Percentiles rank a stretch among this genome's conserved stretches.
phyloP scores from a whole-genome alignment of 2,113 vertebrate species.

The Corythaeola cristata region DNA sequence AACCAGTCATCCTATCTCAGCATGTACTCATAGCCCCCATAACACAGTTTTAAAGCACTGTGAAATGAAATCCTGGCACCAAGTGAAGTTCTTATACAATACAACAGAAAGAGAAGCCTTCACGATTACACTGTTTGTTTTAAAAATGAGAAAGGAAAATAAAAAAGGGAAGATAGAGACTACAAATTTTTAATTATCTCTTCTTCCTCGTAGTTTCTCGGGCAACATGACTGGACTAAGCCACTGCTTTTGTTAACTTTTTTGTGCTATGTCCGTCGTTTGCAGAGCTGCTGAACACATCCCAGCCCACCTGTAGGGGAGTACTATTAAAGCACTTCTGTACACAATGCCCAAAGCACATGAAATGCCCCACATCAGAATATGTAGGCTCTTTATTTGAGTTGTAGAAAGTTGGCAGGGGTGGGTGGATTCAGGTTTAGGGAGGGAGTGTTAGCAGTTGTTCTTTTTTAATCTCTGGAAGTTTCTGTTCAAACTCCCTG shows the following conservation, averaged over 20 bases:
- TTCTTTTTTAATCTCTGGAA: neutral
- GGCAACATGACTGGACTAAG: neutral
- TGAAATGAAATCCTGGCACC: neutral
- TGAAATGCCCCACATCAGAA: neutral
- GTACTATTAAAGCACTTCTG: neutral
- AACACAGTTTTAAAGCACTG: neutral
- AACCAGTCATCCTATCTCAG: neutral
- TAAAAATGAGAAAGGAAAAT: neutral
- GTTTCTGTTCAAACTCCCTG: neutral
- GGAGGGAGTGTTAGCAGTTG: neutral
- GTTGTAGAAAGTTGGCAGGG: neutral
- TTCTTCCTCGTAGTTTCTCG: neutral
- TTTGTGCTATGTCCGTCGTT: fast-evolving
- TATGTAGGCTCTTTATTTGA: neutral
- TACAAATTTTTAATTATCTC: neutral
- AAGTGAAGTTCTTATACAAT: neutral
- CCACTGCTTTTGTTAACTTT: neutral
- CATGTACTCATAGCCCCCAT: neutral
- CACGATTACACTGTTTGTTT: neutral
- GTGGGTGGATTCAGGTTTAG: neutral
- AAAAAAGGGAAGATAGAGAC: neutral
- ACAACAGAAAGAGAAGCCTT: neutral
- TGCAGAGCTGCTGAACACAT: neutral
- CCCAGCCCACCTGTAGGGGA: fast-evolving
- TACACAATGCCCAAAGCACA: neutral